A percentile compares a stretch with the other conserved stretches of the same genome.
phyloP scores from a whole-genome alignment of 2,888 invertebrate species.

The Anticlea derivata region DNA sequence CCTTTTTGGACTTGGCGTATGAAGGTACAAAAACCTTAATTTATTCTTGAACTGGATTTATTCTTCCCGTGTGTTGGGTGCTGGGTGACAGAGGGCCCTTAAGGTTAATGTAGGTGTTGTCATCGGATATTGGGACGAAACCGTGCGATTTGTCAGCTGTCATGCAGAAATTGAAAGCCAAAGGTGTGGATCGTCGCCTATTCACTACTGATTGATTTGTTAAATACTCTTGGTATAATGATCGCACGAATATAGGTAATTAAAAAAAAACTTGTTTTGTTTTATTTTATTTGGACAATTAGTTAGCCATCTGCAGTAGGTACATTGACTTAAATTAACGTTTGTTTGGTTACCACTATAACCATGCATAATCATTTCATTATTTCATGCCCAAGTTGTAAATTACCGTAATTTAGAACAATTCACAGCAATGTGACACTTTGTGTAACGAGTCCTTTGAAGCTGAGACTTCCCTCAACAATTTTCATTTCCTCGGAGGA shows the following conservation, averaged over 20 bases:
- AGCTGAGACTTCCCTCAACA: conserved; percentile 66
- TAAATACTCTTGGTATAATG: not conserved
- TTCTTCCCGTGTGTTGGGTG: conserved; percentile 66
- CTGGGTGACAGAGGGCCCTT: conserved; percentile 73
- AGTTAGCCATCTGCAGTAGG: too few relatives aligned
- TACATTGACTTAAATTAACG: too few relatives aligned
- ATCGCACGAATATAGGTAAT: not conserved
- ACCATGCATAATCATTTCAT: too few relatives aligned
- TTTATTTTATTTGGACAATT: too few relatives aligned
- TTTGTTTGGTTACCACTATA: too few relatives aligned
- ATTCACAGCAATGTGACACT: conserved; percentile 57
- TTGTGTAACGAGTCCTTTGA: conserved; percentile 61
- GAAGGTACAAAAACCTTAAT: conserved; percentile 74
- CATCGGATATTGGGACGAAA: conserved; percentile 75
- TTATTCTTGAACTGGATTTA: conserved; percentile 79
- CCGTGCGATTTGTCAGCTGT: conserved; percentile 73
- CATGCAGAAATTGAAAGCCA: conserved; percentile 66
- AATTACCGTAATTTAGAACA: too few relatives aligned
- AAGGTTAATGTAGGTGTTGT: conserved; percentile 79
- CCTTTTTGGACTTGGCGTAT: conserved; percentile 48
- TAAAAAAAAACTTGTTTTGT: too few relatives aligned
- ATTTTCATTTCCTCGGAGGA: conserved; percentile 69
- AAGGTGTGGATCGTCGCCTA: conserved; percentile 41
- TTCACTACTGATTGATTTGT: conserved; percentile 10
- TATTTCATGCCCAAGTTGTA: too few relatives aligned